These are phyloP conservation scores for Dolomedes plantarius DNA, from an alignment of 2,888 invertebrate species.

Conservation along the genomic window DNA sequence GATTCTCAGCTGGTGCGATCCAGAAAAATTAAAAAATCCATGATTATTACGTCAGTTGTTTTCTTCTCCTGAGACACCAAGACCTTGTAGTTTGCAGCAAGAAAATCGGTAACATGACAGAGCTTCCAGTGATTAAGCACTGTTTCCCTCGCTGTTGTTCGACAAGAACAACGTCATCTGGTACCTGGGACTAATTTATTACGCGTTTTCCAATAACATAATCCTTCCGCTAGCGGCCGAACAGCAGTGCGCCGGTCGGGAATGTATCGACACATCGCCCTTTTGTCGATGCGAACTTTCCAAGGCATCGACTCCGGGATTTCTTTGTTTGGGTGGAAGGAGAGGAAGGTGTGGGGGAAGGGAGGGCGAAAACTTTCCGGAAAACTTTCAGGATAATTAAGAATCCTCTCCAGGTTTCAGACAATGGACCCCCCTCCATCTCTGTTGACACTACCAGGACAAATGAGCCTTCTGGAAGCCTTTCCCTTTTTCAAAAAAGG, in stretches of 20 bases:
- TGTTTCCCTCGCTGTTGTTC: constrained; percentile 36
- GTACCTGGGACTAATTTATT: constrained; percentile 61
- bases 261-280: constrained; percentile 63
- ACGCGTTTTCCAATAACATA: constrained; percentile 56
- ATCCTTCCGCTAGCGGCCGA: constrained; percentile 14
- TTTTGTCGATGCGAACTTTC: constrained; percentile 46
- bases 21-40: neutral
- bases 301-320: constrained; percentile 28
- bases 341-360: neutral
- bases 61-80: neutral
- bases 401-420: constrained; percentile 41
- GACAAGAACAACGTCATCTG: constrained; percentile 55
- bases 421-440: constrained; percentile 41
- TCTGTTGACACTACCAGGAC: constrained; percentile 51
- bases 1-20: neutral
- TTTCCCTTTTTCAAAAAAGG: constrained; percentile 40
- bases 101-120: constrained; percentile 47
- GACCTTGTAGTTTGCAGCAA: constrained; percentile 8
- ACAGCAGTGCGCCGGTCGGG: neutral
- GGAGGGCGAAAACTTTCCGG: constrained; percentile 47
- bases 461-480: constrained; percentile 39
- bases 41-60: neutral
- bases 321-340: constrained; percentile 48
- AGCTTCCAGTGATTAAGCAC: constrained; percentile 42
- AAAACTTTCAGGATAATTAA: constrained; percentile 67